Percentiles rank a stretch among this genome's conserved stretches.
Evolutionary conservation across 2,888 invertebrate species (phyloP).

Genomic region (Thymelicus lineola): DNA sequence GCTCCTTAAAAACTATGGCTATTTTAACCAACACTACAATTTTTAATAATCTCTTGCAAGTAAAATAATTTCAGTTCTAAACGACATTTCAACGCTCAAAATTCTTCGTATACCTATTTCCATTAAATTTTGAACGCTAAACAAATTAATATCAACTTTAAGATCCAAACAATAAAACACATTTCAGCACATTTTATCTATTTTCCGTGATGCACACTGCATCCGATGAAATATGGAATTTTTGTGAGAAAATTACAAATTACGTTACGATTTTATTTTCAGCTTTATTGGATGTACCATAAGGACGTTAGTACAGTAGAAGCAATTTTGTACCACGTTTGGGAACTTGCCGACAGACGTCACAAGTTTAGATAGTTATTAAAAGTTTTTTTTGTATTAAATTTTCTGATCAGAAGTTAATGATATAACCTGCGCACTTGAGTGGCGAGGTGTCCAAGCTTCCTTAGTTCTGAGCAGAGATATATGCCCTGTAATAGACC

Average conservation of each 20-base stretch:
- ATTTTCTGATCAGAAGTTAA: not conserved
- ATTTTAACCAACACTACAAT: too few species aligned
- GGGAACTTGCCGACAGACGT: not conserved
- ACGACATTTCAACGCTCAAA: constrained; percentile 2
- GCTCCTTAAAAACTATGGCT: too few species aligned
- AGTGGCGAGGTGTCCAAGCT: too few species aligned
- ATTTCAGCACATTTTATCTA: not conserved
- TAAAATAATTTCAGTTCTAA: not conserved
- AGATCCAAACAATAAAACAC: not conserved
- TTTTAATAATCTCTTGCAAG: not conserved
- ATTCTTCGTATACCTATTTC: not conserved
- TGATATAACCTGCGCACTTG: too few species aligned
- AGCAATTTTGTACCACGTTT: not conserved
- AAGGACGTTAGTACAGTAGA: not conserved
- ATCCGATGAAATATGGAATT: constrained; percentile 67
- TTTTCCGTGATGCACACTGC: constrained; percentile 49
- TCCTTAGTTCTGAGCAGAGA: too few species aligned
- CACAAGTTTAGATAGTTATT: not conserved
- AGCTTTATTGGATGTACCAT: not conserved
- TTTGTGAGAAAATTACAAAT: constrained; percentile 54
- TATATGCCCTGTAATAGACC: too few species aligned
- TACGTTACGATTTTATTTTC: constrained; percentile 25
- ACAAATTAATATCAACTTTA: not conserved
- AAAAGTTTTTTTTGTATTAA: constrained; percentile 1
- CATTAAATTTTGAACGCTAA: not conserved